Percentiles rank a stretch among this genome's conserved stretches.
Conservation (phyloP, 1,140 invertebrate species). For the Belonocnema kinseyi region DNA sequence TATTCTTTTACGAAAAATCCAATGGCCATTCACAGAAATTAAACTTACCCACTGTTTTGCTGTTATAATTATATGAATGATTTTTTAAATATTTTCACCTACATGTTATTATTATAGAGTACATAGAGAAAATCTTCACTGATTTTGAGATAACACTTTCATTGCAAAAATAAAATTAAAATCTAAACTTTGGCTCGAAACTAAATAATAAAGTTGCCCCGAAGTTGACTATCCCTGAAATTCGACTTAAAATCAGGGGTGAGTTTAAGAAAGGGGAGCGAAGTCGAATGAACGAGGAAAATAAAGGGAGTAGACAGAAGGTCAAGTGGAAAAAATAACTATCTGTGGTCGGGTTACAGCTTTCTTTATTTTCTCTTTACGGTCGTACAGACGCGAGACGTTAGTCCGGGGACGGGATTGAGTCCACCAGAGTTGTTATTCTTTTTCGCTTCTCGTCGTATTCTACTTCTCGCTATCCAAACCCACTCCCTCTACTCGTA, state of each 20-base stretch:
- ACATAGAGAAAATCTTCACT: no score
- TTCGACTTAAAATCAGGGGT: constrained; percentile 17
- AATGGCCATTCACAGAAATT: no score
- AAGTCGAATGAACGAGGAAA: constrained; percentile 4
- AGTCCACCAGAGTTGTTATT: constrained; percentile 16
- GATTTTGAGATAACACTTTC: neutral
- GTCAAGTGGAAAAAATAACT: constrained; percentile 31
- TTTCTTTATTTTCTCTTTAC: constrained; percentile 30
- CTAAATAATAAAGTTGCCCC: neutral
- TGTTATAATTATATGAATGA: no score
- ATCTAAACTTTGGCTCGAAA: neutral
- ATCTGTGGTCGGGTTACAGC: constrained; percentile 26
- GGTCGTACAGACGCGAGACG: constrained; percentile 28
- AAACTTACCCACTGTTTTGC: no score
- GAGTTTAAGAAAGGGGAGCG: neutral
- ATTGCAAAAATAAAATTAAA: neutral
- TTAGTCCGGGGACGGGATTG: constrained; percentile 22
- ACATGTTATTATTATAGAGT: no score
- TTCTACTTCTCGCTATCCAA: neutral
- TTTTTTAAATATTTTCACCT: no score
- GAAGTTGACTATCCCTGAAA: constrained; percentile 15
- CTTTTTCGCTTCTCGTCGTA: constrained; percentile 10
- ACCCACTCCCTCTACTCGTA: neutral
- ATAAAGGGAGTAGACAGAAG: constrained; percentile 22
- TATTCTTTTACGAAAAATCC: no score